A percentile compares a stretch with the other conserved stretches of the same genome.
phyloP scores from a whole-genome alignment of 92 coral and sea anemone species.

The Heliopora coerulea region DNA sequence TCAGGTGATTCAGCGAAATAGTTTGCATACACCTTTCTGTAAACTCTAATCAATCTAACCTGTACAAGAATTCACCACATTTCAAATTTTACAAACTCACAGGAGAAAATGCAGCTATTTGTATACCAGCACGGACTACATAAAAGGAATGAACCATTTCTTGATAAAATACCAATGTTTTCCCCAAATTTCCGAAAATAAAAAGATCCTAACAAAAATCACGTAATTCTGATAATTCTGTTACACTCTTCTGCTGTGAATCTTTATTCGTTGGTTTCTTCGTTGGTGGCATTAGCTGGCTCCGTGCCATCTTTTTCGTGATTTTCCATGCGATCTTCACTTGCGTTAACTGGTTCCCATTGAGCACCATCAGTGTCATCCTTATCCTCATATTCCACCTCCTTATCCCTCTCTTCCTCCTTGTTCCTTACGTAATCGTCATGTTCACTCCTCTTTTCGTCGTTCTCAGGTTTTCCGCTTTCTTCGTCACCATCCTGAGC shows the following conservation, averaged over 20 bases:
- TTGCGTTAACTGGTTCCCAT: neutral
- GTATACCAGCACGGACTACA: neutral
- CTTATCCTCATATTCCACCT: neutral
- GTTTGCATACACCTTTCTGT: too few relatives aligned
- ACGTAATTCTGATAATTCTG: too few relatives aligned
- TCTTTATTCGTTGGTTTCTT: neutral
- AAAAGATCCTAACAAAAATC: neutral
- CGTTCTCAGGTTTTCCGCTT: constrained; percentile 39
- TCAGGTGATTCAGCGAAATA: too few relatives aligned
- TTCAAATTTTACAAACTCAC: neutral
- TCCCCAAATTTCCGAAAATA: neutral
- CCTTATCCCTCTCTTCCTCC: neutral
- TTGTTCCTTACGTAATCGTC: neutral
- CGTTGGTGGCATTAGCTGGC: neutral
- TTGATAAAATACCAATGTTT: neutral
- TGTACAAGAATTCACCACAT: neutral
- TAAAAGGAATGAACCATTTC: neutral
- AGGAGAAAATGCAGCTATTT: neutral
- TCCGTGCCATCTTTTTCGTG: neutral
- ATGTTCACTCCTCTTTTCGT: constrained; percentile 25
- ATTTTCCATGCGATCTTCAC: constrained; percentile 1
- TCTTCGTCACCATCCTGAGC: neutral
- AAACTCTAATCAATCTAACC: neutral
- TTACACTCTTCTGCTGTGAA: too few relatives aligned
- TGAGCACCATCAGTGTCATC: neutral